phyloP scores from a whole-genome alignment of 2,113 vertebrate genomes.

The Saccopteryx leptura region DNA sequence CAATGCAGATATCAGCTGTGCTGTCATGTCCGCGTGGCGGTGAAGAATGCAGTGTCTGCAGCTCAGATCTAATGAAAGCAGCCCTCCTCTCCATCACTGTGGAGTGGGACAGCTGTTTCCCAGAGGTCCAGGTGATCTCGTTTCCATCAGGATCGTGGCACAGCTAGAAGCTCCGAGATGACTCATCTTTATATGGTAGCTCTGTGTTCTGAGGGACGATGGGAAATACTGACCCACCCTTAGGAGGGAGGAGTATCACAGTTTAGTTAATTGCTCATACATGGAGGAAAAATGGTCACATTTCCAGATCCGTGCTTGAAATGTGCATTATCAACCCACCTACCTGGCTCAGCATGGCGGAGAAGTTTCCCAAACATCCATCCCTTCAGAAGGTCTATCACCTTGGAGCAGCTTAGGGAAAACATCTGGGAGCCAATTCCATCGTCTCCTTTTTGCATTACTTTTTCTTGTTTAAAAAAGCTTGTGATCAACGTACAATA shows the following conservation, averaged over 20 bases:
- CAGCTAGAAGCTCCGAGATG: constrained; percentile 8
- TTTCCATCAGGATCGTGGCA: neutral
- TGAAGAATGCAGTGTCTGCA: neutral
- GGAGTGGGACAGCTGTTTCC: constrained; percentile 15
- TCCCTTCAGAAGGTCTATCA: neutral
- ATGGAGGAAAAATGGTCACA: neutral
- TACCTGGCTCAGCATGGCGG: neutral
- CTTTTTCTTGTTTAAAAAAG: neutral
- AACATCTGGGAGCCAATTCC: neutral
- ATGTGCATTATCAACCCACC: neutral
- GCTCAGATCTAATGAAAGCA: neutral
- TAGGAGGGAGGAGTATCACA: neutral
- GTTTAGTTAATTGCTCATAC: constrained; percentile 27
- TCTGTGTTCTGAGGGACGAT: neutral
- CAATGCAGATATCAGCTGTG: neutral
- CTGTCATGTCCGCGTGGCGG: neutral
- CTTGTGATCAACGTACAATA: neutral
- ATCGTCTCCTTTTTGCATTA: neutral
- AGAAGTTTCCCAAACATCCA: neutral
- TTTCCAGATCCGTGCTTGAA: constrained; percentile 46
- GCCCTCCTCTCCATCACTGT: neutral
- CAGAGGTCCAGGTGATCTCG: neutral
- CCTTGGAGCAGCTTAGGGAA: neutral
- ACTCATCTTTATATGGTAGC: neutral
- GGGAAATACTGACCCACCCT: neutral